Percentiles rank a stretch among this genome's conserved stretches.
Conservation (phyloP, 2,888 invertebrate genomes). For the Philonicus albiceps region DNA sequence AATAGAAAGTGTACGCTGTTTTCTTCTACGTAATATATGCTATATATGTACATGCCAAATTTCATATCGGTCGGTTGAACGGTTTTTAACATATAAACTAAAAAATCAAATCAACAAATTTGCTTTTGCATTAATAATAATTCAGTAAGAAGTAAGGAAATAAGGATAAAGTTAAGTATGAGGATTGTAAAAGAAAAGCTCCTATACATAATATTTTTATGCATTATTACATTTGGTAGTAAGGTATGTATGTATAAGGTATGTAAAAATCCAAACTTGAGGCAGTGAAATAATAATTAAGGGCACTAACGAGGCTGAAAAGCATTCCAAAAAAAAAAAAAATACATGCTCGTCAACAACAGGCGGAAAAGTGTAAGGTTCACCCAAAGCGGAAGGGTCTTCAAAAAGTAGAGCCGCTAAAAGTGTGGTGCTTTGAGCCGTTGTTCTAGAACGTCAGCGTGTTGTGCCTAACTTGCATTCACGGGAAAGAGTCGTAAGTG, state of each 20-base stretch:
- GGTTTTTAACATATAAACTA: no score
- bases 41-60: no score
- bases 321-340: background rate
- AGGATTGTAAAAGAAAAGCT: background rate
- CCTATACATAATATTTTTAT: background rate
- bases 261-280: background rate
- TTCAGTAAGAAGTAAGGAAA: no score
- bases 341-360: background rate
- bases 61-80: no score
- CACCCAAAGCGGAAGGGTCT: background rate
- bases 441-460: conserved; percentile 4
- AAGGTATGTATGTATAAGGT: no score
- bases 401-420: background rate
- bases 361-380: background rate
- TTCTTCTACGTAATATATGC: no score
- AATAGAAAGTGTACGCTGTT: no score
- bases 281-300: background rate
- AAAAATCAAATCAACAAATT: no score
- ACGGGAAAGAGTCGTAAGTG: background rate
- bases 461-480: background rate
- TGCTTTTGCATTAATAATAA: no score
- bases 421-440: conserved; percentile 8
- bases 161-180: no score
- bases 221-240: background rate
- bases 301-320: background rate